Evolutionary conservation across 1,140 invertebrate species (phyloP), one percentile per base, ranked within the genome.

Genomic region (Nasonia giraulti): DNA sequence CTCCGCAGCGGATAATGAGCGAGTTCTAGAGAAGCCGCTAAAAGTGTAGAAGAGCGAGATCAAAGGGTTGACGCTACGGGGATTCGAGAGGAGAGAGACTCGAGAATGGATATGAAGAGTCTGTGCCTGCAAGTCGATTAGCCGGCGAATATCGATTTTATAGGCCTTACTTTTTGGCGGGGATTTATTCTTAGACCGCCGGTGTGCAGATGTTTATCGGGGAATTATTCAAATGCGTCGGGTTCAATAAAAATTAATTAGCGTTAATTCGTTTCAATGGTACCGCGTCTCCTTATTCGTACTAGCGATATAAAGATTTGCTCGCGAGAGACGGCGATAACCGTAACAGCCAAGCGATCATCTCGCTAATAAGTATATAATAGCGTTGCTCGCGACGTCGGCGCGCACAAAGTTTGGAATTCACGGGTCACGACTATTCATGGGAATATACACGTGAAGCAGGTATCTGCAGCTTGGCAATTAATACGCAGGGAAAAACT

Each of bases 381-480:
- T n/a, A 20, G 55, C 20, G 20, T n/a, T 5, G 5, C 55, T 17
- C 55, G 55, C 14, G 20, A 62, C 47, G 6, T 62, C 55, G 55
- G 1, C n/a, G 17, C 17, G 17, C 55, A 17, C 55, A 62, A 62
- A 62, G 55, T 62, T 62, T 62, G 17, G 20, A 62, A 62, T 62
- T 62, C 55, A 62, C 55, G 55, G 55, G 14, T 62, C 55, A 62
- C 55, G 55, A 62, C 55, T 62, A 4, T 62, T n/a, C 55, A 62
- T 17, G 50, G 50, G 50, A 55, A 55, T 55, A 55, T 44, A 44
- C 14, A 77, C 10, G n/a, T 27, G 23, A 50, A 31, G 14, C 50
- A 77, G 11, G 33, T 55, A 77, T 77, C 47, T 50, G 44, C 27
- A 47, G 8, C 47, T 78, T 20, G 11, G 76, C 23, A 78, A 78